These are phyloP conservation scores for Numenius arquata DNA, from an alignment of 2,113 vertebrate species.

Conservation along the genomic window DNA sequence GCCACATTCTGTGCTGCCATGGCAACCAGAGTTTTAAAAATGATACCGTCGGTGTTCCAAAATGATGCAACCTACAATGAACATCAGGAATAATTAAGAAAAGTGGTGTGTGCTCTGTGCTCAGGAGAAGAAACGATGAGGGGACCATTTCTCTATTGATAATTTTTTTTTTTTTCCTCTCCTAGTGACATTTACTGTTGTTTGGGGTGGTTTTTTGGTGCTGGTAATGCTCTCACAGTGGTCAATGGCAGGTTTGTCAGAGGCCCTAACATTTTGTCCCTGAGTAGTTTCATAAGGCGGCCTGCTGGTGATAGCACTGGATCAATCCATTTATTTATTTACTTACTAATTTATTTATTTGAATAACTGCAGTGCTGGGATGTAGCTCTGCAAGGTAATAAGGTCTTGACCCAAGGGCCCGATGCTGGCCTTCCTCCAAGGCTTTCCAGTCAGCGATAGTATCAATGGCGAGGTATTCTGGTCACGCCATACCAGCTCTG, in stretches of 20 bases:
- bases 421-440: neutral
- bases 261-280: neutral
- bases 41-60: conserved; percentile 62
- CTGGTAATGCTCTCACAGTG: neutral
- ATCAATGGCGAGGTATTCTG: neutral
- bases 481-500: neutral
- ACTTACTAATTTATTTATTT: neutral
- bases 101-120: neutral
- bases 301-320: neutral
- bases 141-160: neutral
- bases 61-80: conserved; percentile 69
- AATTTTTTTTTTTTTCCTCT: neutral
- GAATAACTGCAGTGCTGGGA: neutral
- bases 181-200: neutral
- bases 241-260: neutral
- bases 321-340: neutral
- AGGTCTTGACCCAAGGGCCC: neutral
- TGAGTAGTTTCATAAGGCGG: neutral
- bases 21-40: conserved; percentile 73
- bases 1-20: conserved; percentile 68
- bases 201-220: neutral
- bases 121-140: neutral
- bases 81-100: conserved; percentile 65
- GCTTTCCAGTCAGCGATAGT: neutral
- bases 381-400: neutral